Evolutionary conservation across 2,888 invertebrate genomes (phyloP).

Genomic region (Lasioglossum figueresi): DNA sequence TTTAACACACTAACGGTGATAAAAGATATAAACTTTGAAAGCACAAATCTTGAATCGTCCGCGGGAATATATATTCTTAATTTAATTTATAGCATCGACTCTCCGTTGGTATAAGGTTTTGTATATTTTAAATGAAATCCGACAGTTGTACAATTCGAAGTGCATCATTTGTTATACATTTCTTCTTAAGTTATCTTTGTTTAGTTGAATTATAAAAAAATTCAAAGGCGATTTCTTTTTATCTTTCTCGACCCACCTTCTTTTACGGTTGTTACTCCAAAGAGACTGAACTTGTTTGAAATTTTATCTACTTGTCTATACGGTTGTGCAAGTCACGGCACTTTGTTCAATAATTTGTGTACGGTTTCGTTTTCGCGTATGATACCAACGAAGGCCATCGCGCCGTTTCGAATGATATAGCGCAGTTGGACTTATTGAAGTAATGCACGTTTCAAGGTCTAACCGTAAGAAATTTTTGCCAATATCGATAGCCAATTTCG

Average conservation of each 20-base stretch:
- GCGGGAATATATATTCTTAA: background rate
- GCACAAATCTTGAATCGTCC: conserved; percentile 41
- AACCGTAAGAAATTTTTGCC: conserved; percentile 50
- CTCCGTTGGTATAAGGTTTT: background rate
- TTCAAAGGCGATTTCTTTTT: background rate
- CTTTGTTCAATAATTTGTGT: conserved; percentile 12
- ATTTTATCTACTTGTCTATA: background rate
- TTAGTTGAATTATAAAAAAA: background rate
- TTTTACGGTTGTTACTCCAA: conserved; percentile 6
- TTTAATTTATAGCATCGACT: background rate
- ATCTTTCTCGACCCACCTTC: background rate
- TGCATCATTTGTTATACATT: background rate
- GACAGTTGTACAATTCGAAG: background rate
- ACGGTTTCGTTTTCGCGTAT: background rate
- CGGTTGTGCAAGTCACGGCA: conserved; percentile 13
- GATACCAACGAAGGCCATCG: conserved; percentile 7
- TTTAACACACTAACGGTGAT: conserved; percentile 7
- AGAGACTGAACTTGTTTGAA: conserved; percentile 26
- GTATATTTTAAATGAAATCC: background rate
- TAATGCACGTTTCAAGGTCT: conserved; percentile 20
- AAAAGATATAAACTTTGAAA: conserved; percentile 18
- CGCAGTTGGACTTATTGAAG: conserved; percentile 23
- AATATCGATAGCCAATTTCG: conserved; percentile 53
- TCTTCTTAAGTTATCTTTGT: background rate
- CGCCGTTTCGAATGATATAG: background rate